Conservation (phyloP, 2,797 vertebrate species). For the Gymnodraco acuticeps region DNA sequence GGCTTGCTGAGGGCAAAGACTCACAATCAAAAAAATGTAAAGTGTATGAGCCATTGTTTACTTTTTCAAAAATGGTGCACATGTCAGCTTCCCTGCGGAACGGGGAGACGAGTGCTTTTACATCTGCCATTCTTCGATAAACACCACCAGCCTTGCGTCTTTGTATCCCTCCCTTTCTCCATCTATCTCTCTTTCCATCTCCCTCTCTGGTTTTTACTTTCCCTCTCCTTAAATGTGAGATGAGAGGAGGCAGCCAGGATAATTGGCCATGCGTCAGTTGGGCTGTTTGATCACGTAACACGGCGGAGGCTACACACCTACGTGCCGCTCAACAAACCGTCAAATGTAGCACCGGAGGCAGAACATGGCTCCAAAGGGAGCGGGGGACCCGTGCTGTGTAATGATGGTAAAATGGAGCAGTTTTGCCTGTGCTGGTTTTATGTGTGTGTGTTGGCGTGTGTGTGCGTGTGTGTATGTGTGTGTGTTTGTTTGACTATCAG, state of each 20-base stretch:
- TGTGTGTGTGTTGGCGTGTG: conserved; percentile 32
- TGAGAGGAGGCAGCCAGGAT: conserved; percentile 82
- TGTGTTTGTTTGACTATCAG: conserved; percentile 72
- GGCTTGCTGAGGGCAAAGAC: conserved; percentile 73
- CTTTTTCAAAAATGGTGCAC: conserved; percentile 79
- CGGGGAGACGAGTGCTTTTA: conserved; percentile 75
- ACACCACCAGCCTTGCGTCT: conserved; percentile 73
- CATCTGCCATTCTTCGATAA: conserved; percentile 84
- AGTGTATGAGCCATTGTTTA: conserved; percentile 80
- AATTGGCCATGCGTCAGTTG: conserved; percentile 85
- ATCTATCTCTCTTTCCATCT: conserved; percentile 74
- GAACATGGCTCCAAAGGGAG: conserved; percentile 84
- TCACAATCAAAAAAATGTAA: conserved; percentile 58
- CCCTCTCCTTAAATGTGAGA: conserved; percentile 82
- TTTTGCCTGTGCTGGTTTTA: conserved; percentile 78
- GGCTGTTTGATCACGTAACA: conserved; percentile 83
- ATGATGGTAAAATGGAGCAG: conserved; percentile 82
- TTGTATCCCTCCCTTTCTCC: conserved; percentile 46
- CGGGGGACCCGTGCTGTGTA: conserved; percentile 83
- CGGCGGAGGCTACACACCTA: conserved; percentile 83
- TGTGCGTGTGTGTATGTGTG: conserved; percentile 32
- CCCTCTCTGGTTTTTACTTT: conserved; percentile 77
- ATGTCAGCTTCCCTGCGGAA: conserved; percentile 80
- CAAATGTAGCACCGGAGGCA: conserved; percentile 86
- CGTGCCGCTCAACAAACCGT: conserved; percentile 85